Percentiles rank a stretch among this genome's conserved stretches.
These are phyloP conservation scores for Epiblema foenella DNA, from an alignment of 2,888 invertebrate genomes.

Conservation along the genomic window DNA sequence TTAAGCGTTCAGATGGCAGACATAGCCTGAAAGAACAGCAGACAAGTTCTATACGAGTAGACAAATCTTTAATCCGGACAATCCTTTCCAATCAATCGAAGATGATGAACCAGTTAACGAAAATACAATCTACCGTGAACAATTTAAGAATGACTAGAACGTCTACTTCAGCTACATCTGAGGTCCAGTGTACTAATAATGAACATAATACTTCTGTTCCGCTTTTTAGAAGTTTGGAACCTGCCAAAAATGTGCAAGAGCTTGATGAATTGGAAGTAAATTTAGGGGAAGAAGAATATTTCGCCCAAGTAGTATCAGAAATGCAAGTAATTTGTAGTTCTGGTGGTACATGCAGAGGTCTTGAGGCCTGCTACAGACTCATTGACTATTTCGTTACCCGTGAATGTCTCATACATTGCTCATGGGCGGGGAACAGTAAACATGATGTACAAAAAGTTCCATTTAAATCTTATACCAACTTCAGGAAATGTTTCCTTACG, in stretches of 20 bases:
- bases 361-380: conserved; percentile 35
- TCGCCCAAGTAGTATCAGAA: conserved; percentile 18
- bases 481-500: conserved; percentile 30
- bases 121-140: conserved; percentile 21
- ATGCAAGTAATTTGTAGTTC: conserved; percentile 32
- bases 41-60: background rate
- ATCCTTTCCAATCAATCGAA: conserved; percentile 33
- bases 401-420: conserved; percentile 28
- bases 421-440: conserved; percentile 39
- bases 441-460: conserved; percentile 33
- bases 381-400: conserved; percentile 37
- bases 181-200: background rate
- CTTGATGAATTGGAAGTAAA: conserved; percentile 35
- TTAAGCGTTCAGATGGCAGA: background rate
- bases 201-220: background rate
- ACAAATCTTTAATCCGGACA: conserved; percentile 9
- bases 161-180: background rate
- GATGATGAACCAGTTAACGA: conserved; percentile 25
- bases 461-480: conserved; percentile 35
- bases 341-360: conserved; percentile 5
- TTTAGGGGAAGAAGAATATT: conserved; percentile 31
- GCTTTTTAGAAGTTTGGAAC: conserved; percentile 17
- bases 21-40: background rate
- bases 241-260: conserved; percentile 31
- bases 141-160: background rate